A percentile compares a stretch with the other conserved stretches of the same genome.
Evolutionary conservation across 2,888 invertebrate genomes (phyloP).

Genomic region (Beris chalybata): DNA sequence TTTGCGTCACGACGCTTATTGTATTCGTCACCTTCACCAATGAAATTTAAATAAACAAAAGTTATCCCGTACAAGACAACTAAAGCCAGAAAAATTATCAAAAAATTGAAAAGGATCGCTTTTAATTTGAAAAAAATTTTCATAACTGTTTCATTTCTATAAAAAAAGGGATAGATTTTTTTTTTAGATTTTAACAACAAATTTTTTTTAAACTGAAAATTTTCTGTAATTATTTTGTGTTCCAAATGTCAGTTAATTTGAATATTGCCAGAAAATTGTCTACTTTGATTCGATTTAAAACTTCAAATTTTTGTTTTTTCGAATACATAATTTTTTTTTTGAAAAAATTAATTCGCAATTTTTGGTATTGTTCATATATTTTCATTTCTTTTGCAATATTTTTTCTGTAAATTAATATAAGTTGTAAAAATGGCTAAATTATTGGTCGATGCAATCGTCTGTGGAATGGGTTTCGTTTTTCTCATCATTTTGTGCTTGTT

Average conservation of each 20-base stretch:
- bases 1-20: neutral
- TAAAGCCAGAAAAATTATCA: neutral
- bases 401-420: neutral
- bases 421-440: conserved; percentile 12
- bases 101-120: neutral
- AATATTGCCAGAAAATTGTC: too few relatives aligned
- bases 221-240: too few relatives aligned
- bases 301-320: too few relatives aligned
- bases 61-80: neutral
- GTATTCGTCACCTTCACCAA: conserved; percentile 3
- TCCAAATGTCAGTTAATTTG: too few relatives aligned
- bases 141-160: conserved; percentile 2
- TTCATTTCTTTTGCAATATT: neutral
- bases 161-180: neutral
- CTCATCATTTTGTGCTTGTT: conserved; percentile 9
- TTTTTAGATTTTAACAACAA: neutral
- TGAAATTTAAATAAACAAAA: neutral
- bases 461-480: conserved; percentile 11
- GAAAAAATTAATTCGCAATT: too few relatives aligned
- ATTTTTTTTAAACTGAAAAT: too few relatives aligned
- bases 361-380: neutral
- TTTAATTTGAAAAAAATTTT: neutral
- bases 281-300: too few relatives aligned
- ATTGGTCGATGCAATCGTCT: conserved; percentile 17
- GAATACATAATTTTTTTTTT: too few relatives aligned